Conservation (phyloP, 64 coral and sea anemone genomes). For the Montipora foliosa region DNA sequence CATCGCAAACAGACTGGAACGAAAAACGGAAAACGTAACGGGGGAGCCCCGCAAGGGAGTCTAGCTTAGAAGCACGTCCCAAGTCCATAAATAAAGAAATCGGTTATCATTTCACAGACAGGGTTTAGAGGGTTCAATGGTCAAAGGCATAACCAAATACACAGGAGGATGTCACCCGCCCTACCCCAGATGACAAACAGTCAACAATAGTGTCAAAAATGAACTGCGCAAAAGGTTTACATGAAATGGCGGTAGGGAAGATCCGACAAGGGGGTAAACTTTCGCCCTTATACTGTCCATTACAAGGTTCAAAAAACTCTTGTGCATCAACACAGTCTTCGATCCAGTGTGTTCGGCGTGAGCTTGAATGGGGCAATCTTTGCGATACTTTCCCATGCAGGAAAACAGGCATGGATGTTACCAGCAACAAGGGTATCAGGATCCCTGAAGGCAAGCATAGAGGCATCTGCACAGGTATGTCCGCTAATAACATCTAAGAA, state of each 20-base stretch:
- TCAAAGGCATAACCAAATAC: constrained; percentile 48
- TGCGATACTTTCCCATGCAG: constrained; percentile 1
- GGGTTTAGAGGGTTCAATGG: constrained; percentile 13
- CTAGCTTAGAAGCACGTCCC: no score
- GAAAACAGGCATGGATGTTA: constrained; percentile 7
- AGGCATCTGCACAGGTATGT: not conserved
- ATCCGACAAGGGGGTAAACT: not conserved
- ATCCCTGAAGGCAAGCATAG: constrained; percentile 26
- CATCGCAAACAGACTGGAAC: no score
- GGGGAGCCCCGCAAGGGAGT: no score
- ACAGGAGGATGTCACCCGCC: not conserved
- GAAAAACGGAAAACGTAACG: no score
- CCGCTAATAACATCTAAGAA: not conserved
- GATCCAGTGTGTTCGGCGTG: not conserved
- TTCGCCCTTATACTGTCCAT: constrained; percentile 22
- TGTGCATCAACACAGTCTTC: not conserved
- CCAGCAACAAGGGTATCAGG: constrained; percentile 28
- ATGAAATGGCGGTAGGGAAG: not conserved
- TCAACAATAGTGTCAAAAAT: not conserved
- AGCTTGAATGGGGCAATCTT: constrained; percentile 6
- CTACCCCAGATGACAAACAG: not conserved
- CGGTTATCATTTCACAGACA: not conserved
- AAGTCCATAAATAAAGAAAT: no score
- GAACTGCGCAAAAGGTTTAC: not conserved
- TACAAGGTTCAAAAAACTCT: constrained; percentile 33